phyloP scores from a whole-genome alignment of 2,888 invertebrate species.

The Coelinius sp. region DNA sequence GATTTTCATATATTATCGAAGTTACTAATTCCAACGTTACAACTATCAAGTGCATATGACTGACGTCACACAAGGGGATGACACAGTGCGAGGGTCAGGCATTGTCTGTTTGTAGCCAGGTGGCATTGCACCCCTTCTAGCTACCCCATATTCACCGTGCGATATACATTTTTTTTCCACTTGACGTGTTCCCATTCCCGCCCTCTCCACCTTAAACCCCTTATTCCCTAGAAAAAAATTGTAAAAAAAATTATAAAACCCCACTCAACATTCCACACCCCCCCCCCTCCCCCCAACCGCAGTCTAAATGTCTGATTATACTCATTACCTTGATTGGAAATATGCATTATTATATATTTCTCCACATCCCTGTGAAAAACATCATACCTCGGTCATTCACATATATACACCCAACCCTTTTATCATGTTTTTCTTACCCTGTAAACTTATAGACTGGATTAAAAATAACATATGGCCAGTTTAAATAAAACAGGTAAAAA shows the following conservation, averaged over 20 bases:
- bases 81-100: constrained; percentile 24
- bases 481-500: constrained; percentile 14
- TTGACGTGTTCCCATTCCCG: constrained; percentile 27
- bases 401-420: neutral
- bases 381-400: neutral
- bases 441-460: neutral
- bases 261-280: constrained; percentile 16
- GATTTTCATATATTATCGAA: too few species aligned
- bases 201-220: constrained; percentile 43
- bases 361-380: neutral
- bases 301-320: constrained; percentile 52
- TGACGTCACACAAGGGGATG: constrained; percentile 34
- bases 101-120: constrained; percentile 27
- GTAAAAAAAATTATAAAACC: constrained; percentile 2
- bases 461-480: constrained; percentile 7
- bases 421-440: neutral
- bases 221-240: constrained; percentile 10
- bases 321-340: constrained; percentile 63
- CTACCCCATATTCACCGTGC: constrained; percentile 27
- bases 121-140: constrained; percentile 32
- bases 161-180: constrained; percentile 19
- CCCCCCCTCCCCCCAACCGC: constrained; percentile 32
- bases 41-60: neutral
- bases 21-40: too few species aligned
- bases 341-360: constrained; percentile 52